Percentiles rank a stretch among this genome's conserved stretches.
phyloP scores from a whole-genome alignment of 2,113 vertebrate genomes.

The Calyptommatus sinebrachiatus region DNA sequence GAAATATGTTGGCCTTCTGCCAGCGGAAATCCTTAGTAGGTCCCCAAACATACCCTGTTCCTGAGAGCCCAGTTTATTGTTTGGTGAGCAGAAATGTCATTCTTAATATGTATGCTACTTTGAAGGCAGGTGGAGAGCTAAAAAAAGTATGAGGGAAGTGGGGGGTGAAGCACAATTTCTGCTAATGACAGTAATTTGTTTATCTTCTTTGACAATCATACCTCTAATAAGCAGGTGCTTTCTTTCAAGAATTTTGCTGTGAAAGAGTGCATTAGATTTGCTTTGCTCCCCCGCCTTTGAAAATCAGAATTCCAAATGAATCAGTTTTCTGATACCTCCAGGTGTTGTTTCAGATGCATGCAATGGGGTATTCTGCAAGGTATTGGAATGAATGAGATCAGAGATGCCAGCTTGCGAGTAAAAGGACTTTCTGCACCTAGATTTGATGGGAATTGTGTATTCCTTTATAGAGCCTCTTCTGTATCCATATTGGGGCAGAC shows the following conservation, averaged over 20 bases:
- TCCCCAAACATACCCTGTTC: background rate
- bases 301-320: slow-evolving; percentile 20
- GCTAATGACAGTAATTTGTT: slow-evolving; percentile 36
- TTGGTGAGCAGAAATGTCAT: background rate
- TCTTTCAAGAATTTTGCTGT: slow-evolving; percentile 33
- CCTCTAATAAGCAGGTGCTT: slow-evolving; percentile 39
- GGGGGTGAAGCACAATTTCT: slow-evolving; percentile 25
- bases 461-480: too few relatives aligned
- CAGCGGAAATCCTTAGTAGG: background rate
- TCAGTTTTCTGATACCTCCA: slow-evolving; percentile 27
- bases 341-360: background rate
- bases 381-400: background rate
- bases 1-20: background rate
- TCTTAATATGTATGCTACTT: slow-evolving; percentile 27
- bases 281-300: background rate
- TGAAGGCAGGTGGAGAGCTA: slow-evolving; percentile 21
- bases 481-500: too few relatives aligned
- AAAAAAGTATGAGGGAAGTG: slow-evolving; percentile 29
- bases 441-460: too few relatives aligned
- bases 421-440: background rate
- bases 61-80: rapidly evolving
- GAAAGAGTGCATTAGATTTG: background rate
- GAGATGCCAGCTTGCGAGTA: background rate
- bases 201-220: slow-evolving; percentile 28
- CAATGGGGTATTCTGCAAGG: slow-evolving; percentile 20